A percentile compares a stretch with the other conserved stretches of the same genome.
Evolutionary conservation across 2,113 vertebrate species (phyloP).

Genomic region (Crotalus viridis): DNA sequence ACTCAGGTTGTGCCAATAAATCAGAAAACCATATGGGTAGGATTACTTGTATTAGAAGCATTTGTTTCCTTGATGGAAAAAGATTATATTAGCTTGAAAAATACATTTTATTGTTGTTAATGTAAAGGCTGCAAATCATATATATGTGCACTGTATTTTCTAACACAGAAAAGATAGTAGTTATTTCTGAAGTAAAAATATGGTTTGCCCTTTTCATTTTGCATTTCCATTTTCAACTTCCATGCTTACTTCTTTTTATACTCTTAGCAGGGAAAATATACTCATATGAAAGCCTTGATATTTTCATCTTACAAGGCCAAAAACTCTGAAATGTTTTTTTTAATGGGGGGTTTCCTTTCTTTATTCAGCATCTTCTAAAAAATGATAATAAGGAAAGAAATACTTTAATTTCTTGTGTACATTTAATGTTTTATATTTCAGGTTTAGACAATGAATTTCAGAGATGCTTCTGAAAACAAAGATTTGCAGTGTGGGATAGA

Average conservation of each 20-base stretch:
- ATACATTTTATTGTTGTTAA: constrained; percentile 12
- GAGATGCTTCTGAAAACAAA: background rate
- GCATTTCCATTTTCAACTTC: background rate
- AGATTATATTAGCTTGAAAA: constrained; percentile 9
- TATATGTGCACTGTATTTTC: background rate
- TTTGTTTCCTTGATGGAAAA: background rate
- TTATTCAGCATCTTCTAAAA: background rate
- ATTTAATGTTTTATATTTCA: background rate
- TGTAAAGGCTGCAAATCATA: background rate
- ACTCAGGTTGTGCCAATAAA: constrained; percentile 23
- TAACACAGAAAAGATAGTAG: background rate
- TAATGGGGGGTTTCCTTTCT: background rate
- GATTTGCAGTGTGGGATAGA: background rate
- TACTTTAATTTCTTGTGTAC: background rate
- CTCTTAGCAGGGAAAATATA: background rate
- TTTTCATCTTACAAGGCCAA: background rate
- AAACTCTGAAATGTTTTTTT: background rate
- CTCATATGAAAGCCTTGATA: background rate
- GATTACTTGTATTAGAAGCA: background rate
- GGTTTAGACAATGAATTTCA: background rate
- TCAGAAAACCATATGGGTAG: constrained; percentile 12
- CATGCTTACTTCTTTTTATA: background rate
- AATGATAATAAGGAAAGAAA: background rate
- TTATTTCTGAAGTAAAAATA: background rate
- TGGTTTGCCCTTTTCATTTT: background rate